Evolutionary conservation across 2,888 invertebrate genomes (phyloP), one percentile per base, ranked within the genome.

Genomic region (Halictus ligatus): DNA sequence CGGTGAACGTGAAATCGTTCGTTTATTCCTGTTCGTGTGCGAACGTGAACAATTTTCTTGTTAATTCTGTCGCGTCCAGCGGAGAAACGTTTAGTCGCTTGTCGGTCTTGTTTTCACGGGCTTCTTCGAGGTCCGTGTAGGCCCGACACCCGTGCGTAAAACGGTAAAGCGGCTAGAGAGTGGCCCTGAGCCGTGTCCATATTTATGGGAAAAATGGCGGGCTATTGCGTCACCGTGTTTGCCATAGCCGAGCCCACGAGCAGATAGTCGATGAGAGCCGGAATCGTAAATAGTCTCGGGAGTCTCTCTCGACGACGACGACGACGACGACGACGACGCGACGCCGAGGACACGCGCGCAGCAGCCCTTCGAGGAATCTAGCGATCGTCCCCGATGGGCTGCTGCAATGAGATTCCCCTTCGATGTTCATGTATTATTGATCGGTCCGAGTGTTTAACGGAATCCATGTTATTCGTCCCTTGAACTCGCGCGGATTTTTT

Each of bases 371-470:
- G 67, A 5, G 75, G 72, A 78, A 76, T 71, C 64, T 35, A 29
- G 35, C 40, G 85, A 80, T 71, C 60, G 60, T 40, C 71, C 21
- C 21, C 29, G 80, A 69, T 25, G 54, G 54, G 8, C 74, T 82
- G 73, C 71, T 46, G 40, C 71, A 43, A 78, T 50, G 83, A 71
- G 82, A 84, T 88, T 69, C 83, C 73, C 25, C 77, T 43, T 78
- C 48, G 77, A 84, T 78, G 72, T 81, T 86, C 75, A 75, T 89
- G 83, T 78, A 77, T 86, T 84, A 80, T 80, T 81, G 79, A 78
- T 75, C 58, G 12, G 79, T 46, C 46, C 69, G 77, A 78, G 75
- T 50, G 78, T 71, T 40, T 40, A 78, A 69, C 84, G 72, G 50
- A 75, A 54, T 50, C 35, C 25, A 48, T 25, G 50, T 58, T 46